Conservation (phyloP, 2,797 vertebrate genomes). For the Podarcis lilfordi region DNA sequence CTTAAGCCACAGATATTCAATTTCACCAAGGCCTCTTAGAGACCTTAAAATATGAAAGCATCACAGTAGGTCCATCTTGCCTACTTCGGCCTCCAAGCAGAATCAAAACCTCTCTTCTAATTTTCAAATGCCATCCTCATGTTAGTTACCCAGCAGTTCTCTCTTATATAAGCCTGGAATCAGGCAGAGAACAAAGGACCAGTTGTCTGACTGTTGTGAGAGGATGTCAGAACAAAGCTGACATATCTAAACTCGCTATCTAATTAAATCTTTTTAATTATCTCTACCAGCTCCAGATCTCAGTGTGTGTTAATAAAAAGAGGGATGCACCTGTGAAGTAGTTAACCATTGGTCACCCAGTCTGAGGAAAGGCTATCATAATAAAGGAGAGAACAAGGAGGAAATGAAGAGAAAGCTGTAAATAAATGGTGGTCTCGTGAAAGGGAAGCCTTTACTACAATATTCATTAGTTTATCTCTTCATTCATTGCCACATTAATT, state of each 20-base stretch:
- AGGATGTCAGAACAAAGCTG: background rate
- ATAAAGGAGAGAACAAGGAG: background rate
- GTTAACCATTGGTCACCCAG: background rate
- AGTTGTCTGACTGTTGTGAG: slow-evolving; percentile 3
- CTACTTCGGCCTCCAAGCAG: background rate
- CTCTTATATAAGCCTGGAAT: slow-evolving; percentile 7
- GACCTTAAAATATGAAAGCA: background rate
- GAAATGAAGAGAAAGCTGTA: background rate
- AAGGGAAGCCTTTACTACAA: background rate
- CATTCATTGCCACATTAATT: background rate
- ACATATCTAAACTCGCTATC: background rate
- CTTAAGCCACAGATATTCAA: background rate
- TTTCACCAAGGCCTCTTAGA: background rate
- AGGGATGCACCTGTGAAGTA: background rate
- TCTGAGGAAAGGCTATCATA: slow-evolving; percentile 15
- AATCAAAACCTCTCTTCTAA: background rate
- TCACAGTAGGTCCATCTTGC: background rate
- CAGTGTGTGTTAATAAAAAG: slow-evolving; percentile 21
- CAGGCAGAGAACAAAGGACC: background rate
- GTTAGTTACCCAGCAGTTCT: background rate
- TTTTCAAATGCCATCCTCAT: slow-evolving; percentile 2
- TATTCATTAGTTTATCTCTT: background rate
- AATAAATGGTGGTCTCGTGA: background rate
- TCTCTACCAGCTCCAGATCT: slow-evolving; percentile 7
- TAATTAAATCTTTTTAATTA: slow-evolving; percentile 27